Percentiles rank a stretch among this genome's conserved stretches.
phyloP scores from a whole-genome alignment of 2,113 vertebrate genomes.

The Plecturocebus donacophilus region DNA sequence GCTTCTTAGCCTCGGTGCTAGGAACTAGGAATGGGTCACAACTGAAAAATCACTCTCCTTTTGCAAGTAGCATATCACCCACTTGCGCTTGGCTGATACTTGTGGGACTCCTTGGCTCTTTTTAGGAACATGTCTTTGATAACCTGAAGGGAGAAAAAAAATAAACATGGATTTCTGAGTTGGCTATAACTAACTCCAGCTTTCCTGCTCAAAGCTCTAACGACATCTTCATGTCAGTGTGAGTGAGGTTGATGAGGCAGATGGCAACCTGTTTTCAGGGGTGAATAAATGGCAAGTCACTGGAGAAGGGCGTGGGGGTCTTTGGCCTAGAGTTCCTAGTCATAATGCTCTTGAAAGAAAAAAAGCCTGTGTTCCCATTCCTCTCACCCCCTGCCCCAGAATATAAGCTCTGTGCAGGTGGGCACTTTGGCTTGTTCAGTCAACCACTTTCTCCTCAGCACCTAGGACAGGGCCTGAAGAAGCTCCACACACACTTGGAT shows the following conservation, averaged over 20 bases:
- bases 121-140: background rate
- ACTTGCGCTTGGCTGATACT: background rate
- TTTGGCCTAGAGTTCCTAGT: background rate
- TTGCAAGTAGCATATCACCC: background rate
- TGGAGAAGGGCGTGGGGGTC: background rate
- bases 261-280: background rate
- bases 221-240: background rate
- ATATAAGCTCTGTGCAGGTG: background rate
- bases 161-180: background rate
- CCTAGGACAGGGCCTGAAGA: background rate
- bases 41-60: background rate
- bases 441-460: background rate
- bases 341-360: background rate
- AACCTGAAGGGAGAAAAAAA: background rate
- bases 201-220: background rate
- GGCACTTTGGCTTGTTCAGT: background rate
- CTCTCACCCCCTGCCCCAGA: background rate
- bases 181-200: background rate
- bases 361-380: accelerated
- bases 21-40: background rate
- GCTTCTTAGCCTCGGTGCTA: background rate
- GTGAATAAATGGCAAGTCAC: background rate
- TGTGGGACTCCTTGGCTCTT: background rate
- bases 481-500: accelerated
- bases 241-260: background rate